Evolutionary conservation across 2,888 invertebrate genomes (phyloP).

Genomic region (Acanthosoma haemorrhoidale): DNA sequence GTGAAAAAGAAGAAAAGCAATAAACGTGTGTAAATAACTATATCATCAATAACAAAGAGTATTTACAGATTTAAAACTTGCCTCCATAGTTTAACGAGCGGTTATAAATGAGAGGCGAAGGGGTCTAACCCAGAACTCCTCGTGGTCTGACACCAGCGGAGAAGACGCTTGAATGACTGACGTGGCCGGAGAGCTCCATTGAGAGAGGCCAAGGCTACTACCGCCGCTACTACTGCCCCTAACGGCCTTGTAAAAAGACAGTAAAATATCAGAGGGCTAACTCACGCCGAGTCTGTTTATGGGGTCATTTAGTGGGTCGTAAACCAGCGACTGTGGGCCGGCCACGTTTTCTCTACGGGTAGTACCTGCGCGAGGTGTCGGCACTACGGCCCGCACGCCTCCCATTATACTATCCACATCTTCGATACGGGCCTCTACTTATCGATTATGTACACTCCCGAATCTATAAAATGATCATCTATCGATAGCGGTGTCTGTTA

Average conservation of each 20-base stretch:
- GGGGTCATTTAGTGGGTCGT: slow-evolving; percentile 29
- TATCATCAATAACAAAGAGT: too few species aligned
- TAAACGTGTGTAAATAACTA: too few species aligned
- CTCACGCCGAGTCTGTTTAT: slow-evolving; percentile 23
- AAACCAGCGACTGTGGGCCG: not conserved
- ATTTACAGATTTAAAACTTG: too few species aligned
- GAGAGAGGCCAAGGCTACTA: slow-evolving; percentile 23
- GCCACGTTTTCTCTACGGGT: not conserved
- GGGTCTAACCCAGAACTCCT: too few species aligned
- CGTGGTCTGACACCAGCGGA: too few species aligned
- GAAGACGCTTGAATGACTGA: too few species aligned
- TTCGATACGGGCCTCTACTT: not conserved
- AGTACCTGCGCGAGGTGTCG: not conserved
- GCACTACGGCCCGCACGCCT: not conserved
- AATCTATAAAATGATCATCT: not conserved
- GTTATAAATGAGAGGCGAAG: too few species aligned
- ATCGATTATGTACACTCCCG: slow-evolving; percentile 1
- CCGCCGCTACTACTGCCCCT: slow-evolving; percentile 19
- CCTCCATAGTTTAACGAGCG: too few species aligned
- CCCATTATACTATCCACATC: not conserved
- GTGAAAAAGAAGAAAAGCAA: too few species aligned
- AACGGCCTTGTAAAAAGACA: slow-evolving; percentile 37
- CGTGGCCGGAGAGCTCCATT: not conserved
- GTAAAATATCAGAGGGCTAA: slow-evolving; percentile 31
- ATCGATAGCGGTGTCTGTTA: too few species aligned